A percentile compares a stretch with the other conserved stretches of the same genome.
These are phyloP conservation scores for Halcyon leucocephala DNA, from an alignment of 2,797 vertebrate species.

Conservation along the genomic window DNA sequence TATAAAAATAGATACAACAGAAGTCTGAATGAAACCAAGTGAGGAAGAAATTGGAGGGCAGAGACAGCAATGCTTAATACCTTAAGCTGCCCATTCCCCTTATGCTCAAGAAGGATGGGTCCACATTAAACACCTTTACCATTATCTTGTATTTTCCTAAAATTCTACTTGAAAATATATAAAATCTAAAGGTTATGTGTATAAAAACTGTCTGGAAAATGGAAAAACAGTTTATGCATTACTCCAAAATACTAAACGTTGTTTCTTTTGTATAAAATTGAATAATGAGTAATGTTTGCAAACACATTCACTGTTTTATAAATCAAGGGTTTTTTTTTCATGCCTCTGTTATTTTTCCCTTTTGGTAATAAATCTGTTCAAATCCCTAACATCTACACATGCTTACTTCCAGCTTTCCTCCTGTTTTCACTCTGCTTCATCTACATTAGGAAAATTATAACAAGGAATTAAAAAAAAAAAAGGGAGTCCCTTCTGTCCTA, in stretches of 20 bases:
- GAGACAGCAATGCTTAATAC: not conserved
- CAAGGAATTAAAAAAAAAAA: not conserved
- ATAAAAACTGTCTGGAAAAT: not conserved
- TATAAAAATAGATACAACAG: not conserved
- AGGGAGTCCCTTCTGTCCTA: not conserved
- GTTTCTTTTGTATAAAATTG: not conserved
- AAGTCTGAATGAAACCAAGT: not conserved
- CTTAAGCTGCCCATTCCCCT: not conserved
- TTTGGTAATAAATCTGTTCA: not conserved
- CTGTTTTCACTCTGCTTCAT: not conserved
- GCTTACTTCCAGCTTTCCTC: not conserved
- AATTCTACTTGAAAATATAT: not conserved
- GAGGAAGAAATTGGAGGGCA: not conserved
- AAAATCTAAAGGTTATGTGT: not conserved
- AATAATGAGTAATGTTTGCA: not conserved
- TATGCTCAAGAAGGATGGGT: not conserved
- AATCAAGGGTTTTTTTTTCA: not conserved
- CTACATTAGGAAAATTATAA: not conserved
- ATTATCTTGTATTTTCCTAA: not conserved
- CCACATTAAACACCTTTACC: not conserved
- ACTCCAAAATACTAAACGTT: not conserved
- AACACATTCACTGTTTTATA: not conserved
- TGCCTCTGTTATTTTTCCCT: not conserved
- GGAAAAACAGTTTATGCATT: not conserved
- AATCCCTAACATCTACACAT: not conserved